These are phyloP conservation scores for Abscondita cerata DNA, from an alignment of 2,888 invertebrate species.

Conservation along the genomic window DNA sequence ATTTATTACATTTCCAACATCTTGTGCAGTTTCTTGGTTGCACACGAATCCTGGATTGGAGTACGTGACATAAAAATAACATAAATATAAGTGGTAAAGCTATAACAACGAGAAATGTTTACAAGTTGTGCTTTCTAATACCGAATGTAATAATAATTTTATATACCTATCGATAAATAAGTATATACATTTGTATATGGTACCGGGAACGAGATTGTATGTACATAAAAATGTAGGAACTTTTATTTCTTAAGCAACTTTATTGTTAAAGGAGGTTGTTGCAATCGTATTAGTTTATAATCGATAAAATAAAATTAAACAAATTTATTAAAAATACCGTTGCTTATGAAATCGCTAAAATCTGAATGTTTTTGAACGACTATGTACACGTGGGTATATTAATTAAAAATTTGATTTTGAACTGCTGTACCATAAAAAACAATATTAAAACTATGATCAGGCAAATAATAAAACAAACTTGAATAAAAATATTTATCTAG, in stretches of 20 bases:
- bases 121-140: slow-evolving; percentile 27
- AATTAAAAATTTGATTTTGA: too few relatives aligned
- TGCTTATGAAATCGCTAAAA: neutral
- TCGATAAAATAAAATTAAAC: neutral
- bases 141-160: slow-evolving; percentile 29
- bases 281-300: neutral
- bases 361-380: too few relatives aligned
- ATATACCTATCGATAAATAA: slow-evolving; percentile 27
- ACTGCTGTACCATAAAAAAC: too few relatives aligned
- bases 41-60: slow-evolving; percentile 16
- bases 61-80: slow-evolving; percentile 27
- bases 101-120: slow-evolving; percentile 25
- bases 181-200: slow-evolving; percentile 17
- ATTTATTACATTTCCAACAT: slow-evolving; percentile 19
- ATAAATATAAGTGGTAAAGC: slow-evolving; percentile 24
- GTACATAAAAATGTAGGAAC: slow-evolving; percentile 17
- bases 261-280: neutral
- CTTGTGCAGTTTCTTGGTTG: slow-evolving; percentile 7
- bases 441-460: too few relatives aligned
- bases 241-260: slow-evolving; percentile 6
- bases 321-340: neutral
- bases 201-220: slow-evolving; percentile 19
- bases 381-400: too few relatives aligned
- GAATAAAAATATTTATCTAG: too few relatives aligned
- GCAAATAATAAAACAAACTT: too few relatives aligned